Evolutionary conservation across 2,797 vertebrate genomes (phyloP).

Genomic region (Chaenodraco wilsoni): DNA sequence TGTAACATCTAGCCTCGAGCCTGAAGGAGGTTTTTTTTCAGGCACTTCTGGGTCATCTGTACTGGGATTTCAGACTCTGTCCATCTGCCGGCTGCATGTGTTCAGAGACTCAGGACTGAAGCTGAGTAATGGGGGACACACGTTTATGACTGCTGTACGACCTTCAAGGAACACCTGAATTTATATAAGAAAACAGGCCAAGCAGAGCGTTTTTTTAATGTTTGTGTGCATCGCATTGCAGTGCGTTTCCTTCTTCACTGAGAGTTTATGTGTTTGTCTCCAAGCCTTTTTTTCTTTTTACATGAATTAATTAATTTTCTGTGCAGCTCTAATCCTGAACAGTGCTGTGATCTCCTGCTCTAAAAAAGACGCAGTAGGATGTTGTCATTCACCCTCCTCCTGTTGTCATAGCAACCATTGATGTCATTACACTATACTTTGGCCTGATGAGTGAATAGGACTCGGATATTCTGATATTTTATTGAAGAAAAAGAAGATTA

Average conservation of each 20-base stretch:
- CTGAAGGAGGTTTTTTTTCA: conserved; percentile 49
- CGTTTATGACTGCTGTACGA: conserved; percentile 22
- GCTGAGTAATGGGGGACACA: conserved; percentile 33
- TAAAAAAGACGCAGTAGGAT: conserved; percentile 67
- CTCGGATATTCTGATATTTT: conserved; percentile 65
- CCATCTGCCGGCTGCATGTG: conserved; percentile 65
- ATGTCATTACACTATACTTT: conserved; percentile 83
- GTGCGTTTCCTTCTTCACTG: too few species aligned
- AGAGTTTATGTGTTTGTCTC: too few species aligned
- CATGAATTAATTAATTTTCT: not conserved
- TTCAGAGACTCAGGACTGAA: conserved; percentile 20
- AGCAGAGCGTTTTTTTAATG: not conserved
- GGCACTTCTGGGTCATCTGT: conserved; percentile 59
- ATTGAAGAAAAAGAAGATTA: conserved; percentile 24
- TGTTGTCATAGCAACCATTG: conserved; percentile 87
- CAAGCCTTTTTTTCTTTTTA: not conserved
- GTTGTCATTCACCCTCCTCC: conserved; percentile 77
- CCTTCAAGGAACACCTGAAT: conserved; percentile 50
- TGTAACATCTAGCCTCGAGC: conserved; percentile 33
- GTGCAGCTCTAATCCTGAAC: conserved; percentile 53
- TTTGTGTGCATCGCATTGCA: too few species aligned
- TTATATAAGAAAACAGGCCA: conserved; percentile 7
- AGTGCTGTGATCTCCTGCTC: conserved; percentile 63
- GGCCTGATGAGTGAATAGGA: conserved; percentile 60
- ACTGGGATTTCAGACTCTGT: conserved; percentile 65